Base-by-base conservation (phyloP, 2,888 invertebrate genomes). In the Sphaerophoria taeniata region DNA sequence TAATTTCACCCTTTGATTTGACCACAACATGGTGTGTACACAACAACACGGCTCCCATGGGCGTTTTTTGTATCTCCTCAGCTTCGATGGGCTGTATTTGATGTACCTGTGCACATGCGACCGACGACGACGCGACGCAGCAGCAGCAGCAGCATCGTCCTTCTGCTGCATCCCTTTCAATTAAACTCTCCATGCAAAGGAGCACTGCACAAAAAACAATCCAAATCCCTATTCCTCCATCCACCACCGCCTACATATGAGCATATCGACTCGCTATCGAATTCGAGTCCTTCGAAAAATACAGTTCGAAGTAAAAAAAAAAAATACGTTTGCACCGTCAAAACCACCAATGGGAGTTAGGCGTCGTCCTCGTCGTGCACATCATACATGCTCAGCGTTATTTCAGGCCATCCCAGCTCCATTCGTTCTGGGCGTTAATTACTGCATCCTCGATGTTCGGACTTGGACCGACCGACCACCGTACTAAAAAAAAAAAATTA, bases 1-100 rank as follows among this genome's bases (percentile, higher is more conserved):
- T 86, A 86, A 82, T 86, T 86, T 86, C 82, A 82, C 86, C 86
- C 86, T 86, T 82, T 86, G 86, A 86, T 86, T 82, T 82, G 86
- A 86, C 85, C 85, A 85, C 81, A 77, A 81, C 76, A 76, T 80
- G 81, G 85, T 75, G 80, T 85, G 85, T 85, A 85, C 81, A 85
- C 81, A 85, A 56, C 56, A 33, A 45, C 33, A 33, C 61, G n/a
- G 36, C 14, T 51, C 81, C 81, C 81, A 81, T 76, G 81, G 85
- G 85, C 85, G 85, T 81, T 85, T 43, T 73, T 81, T 55, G 53
- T 74, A 47, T 53, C 24, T 61, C 51, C 39, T 7, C 6, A 24
- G 24, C 24, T 45, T 11, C 53, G 43, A 43, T 76, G 63, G 79
- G 56, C 53, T 16, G 70, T 58, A 31, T 31, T 9, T 56, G 49